phyloP scores from a whole-genome alignment of 2,888 invertebrate species.

The Eueremaeus valkanovi region DNA sequence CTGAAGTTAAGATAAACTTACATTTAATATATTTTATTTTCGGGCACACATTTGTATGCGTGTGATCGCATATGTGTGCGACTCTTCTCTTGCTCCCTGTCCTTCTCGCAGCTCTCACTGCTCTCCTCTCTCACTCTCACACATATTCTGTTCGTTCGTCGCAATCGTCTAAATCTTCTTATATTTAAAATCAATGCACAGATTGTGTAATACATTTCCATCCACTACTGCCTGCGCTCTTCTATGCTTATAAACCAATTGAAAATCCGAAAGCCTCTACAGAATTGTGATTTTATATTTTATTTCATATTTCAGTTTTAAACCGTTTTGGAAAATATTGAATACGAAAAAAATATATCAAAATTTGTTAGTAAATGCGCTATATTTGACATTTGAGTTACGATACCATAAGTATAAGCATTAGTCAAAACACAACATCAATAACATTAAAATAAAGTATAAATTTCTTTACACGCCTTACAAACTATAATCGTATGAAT shows the following conservation, averaged over 20 bases:
- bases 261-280: background rate
- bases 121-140: background rate
- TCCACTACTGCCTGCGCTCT: background rate
- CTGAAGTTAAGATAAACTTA: background rate
- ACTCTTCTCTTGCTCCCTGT: conserved; percentile 5
- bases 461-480: conserved; percentile 16
- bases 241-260: background rate
- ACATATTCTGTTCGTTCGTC: background rate
- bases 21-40: conserved; percentile 24
- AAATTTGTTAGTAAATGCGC: conserved; percentile 4
- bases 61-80: conserved; percentile 18
- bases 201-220: conserved; percentile 24
- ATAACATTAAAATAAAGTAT: background rate
- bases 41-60: conserved; percentile 24
- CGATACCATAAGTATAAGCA: background rate
- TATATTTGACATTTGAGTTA: conserved; percentile 8
- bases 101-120: no score
- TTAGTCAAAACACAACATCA: conserved; percentile 5
- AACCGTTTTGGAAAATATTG: background rate
- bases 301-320: background rate
- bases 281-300: background rate
- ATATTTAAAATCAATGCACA: conserved; percentile 24
- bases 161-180: background rate
- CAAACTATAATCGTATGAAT: conserved; percentile 21
- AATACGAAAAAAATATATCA: conserved; percentile 1